phyloP scores from a whole-genome alignment of 2,797 vertebrate genomes.

The Pyrocephalus nanus region DNA sequence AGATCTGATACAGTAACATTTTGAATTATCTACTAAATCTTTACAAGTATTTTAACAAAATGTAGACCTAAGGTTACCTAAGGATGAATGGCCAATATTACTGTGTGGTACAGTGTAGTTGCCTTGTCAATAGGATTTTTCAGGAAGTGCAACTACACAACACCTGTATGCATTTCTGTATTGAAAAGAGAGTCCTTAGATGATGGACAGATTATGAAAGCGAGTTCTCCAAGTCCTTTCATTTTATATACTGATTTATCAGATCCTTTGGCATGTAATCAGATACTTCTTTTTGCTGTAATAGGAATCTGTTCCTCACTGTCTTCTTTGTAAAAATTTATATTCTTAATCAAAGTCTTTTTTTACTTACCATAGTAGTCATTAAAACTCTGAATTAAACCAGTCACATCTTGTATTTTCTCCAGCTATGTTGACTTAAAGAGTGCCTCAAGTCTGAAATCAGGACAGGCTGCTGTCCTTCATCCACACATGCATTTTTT shows the following conservation, averaged over 20 bases:
- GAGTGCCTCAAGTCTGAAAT: not conserved
- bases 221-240: not conserved
- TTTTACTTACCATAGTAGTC: not conserved
- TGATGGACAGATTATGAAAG: not conserved
- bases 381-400: not conserved
- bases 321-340: not conserved
- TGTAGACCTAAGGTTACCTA: not conserved
- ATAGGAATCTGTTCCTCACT: not conserved
- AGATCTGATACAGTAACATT: not conserved
- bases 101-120: not conserved
- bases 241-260: not conserved
- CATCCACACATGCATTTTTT: not conserved
- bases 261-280: not conserved
- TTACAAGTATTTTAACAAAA: too few species aligned
- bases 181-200: not conserved
- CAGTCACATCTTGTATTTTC: not conserved
- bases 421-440: not conserved
- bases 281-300: not conserved
- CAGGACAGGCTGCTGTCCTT: not conserved
- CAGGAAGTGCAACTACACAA: not conserved
- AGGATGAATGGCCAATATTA: not conserved
- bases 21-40: not conserved
- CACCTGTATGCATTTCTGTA: not conserved
- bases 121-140: not conserved
- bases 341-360: not conserved